These are phyloP conservation scores for Drosophila navojoa DNA, from an alignment of 1,140 invertebrate genomes.

Conservation along the genomic window DNA sequence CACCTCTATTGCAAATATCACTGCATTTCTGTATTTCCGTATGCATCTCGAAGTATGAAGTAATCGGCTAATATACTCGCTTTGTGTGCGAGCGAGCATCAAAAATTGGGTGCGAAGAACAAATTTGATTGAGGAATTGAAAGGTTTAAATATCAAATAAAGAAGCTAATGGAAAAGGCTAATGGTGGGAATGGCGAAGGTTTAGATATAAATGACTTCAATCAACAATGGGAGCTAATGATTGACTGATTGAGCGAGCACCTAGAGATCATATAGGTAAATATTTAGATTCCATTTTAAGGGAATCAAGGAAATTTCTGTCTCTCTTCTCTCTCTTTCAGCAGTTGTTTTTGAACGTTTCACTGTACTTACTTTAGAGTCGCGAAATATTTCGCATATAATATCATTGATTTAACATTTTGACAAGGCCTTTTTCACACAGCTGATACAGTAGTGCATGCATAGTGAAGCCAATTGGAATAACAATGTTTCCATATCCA, in stretches of 20 bases:
- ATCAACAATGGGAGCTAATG: neutral
- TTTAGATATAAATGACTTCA: neutral
- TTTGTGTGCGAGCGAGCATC: no score
- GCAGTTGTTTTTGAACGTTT: no score
- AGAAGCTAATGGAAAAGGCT: neutral
- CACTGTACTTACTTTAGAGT: no score
- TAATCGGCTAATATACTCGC: no score
- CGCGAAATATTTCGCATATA: no score
- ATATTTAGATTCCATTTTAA: no score
- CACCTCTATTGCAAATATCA: no score
- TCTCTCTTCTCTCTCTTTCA: no score
- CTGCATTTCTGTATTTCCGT: no score
- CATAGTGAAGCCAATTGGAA: constrained; percentile 23
- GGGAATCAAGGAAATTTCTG: no score
- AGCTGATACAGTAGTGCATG: neutral
- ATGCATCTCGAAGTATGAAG: no score
- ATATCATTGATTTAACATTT: neutral
- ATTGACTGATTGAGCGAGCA: neutral
- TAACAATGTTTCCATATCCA: constrained; percentile 17
- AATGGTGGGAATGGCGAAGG: neutral
- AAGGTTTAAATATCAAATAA: neutral
- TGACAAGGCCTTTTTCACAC: neutral
- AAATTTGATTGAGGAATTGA: neutral
- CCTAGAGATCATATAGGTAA: neutral
- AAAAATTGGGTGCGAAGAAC: neutral